A percentile compares a stretch with the other conserved stretches of the same genome.
phyloP scores from a whole-genome alignment of 2,113 vertebrate species.

The Anthoscopus minutus region DNA sequence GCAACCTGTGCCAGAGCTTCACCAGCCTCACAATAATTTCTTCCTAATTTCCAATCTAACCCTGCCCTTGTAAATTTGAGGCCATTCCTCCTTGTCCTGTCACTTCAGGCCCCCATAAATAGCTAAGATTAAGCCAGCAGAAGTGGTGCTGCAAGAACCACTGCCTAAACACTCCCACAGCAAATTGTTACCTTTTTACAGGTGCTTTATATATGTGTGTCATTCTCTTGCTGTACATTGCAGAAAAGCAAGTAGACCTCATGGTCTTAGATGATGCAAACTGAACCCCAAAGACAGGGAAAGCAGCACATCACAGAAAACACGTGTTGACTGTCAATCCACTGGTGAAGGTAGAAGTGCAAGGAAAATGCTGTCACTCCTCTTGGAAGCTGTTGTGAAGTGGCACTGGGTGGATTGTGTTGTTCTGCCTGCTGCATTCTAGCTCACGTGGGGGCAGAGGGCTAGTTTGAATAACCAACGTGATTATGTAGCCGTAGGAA shows the following conservation, averaged over 20 bases:
- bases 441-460: background rate
- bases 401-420: rapidly evolving
- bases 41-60: background rate
- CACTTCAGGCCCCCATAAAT: background rate
- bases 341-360: background rate
- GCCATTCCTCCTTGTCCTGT: background rate
- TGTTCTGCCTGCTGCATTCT: background rate
- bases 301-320: background rate
- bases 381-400: background rate
- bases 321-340: background rate
- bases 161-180: background rate
- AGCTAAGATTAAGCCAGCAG: background rate
- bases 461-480: background rate
- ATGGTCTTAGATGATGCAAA: background rate
- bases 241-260: background rate
- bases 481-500: conserved; percentile 2
- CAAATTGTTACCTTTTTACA: background rate
- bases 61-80: background rate
- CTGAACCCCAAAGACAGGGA: background rate
- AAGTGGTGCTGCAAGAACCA: rapidly evolving
- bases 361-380: background rate
- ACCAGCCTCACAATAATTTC: background rate
- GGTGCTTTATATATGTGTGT: rapidly evolving
- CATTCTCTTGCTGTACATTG: background rate
- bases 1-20: background rate